phyloP scores from a whole-genome alignment of 2,888 invertebrate species.

The Cephus pulcher region DNA sequence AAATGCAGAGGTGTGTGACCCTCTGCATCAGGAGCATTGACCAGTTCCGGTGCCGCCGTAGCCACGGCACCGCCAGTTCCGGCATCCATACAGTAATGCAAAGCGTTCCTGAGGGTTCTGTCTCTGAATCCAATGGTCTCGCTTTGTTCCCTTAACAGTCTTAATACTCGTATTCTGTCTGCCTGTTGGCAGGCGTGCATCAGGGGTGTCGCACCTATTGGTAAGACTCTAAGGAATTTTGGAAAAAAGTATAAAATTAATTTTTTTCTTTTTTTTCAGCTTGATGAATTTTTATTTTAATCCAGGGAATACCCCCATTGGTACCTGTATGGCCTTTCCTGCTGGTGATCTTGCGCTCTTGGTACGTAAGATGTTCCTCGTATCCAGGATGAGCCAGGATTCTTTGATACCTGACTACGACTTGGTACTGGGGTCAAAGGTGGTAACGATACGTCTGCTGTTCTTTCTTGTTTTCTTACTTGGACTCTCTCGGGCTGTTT shows the following conservation, averaged over 20 bases:
- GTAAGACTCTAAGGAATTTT: conserved; percentile 51
- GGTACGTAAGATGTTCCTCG: conserved; percentile 19
- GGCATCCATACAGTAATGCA: conserved; percentile 91
- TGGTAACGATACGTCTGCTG: conserved; percentile 56
- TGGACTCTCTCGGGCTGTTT: conserved; percentile 57
- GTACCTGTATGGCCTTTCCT: conserved; percentile 58
- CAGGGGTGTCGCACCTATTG: conserved; percentile 81
- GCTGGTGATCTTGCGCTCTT: conserved; percentile 43
- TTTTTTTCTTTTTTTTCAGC: neutral
- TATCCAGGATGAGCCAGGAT: conserved; percentile 26
- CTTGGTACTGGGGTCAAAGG: conserved; percentile 52
- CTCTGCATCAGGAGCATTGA: conserved; percentile 89
- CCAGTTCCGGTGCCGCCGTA: conserved; percentile 86
- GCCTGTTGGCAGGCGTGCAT: conserved; percentile 95
- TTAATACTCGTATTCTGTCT: conserved; percentile 80
- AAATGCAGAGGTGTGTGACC: conserved; percentile 96
- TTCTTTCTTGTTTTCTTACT: conserved; percentile 41
- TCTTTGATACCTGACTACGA: conserved; percentile 35
- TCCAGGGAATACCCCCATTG: neutral
- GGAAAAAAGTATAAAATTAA: too few species aligned
- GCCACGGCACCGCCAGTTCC: conserved; percentile 75
- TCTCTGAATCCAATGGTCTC: conserved; percentile 78
- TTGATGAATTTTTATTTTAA: neutral
- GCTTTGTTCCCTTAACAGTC: conserved; percentile 78
- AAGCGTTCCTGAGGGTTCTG: conserved; percentile 84